A percentile compares a stretch with the other conserved stretches of the same genome.
Conservation (phyloP, 2,113 vertebrate genomes). For the Dicerorhinus sumatrensis region DNA sequence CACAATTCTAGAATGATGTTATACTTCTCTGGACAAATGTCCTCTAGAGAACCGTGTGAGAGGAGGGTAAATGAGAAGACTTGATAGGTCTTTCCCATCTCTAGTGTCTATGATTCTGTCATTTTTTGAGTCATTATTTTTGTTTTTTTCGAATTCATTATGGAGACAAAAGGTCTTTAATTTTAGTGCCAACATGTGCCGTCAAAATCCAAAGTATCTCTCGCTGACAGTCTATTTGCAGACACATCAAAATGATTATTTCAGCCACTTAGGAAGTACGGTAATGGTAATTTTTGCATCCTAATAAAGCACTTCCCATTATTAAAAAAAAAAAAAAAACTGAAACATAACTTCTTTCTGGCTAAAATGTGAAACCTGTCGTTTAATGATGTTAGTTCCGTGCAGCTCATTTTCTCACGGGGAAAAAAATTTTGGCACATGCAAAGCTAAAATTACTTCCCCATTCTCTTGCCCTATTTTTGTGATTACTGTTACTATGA, state of each 20-base stretch:
- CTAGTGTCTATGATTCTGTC: slow-evolving; percentile 45
- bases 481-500: slow-evolving; percentile 32
- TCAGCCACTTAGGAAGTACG: slow-evolving; percentile 1
- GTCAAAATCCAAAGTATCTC: slow-evolving; percentile 58
- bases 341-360: slow-evolving; percentile 44
- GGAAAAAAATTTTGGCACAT: background rate
- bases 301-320: background rate
- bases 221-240: slow-evolving; percentile 60
- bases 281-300: slow-evolving; percentile 37
- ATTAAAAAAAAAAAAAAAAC: background rate
- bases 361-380: background rate
- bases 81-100: slow-evolving; percentile 44
- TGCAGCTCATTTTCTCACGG: background rate
- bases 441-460: background rate
- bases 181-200: slow-evolving; percentile 35
- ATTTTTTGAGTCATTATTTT: slow-evolving; percentile 46
- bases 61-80: slow-evolving; percentile 3
- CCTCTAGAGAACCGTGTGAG: background rate
- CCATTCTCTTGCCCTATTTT: slow-evolving; percentile 49
- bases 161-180: slow-evolving; percentile 50
- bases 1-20: slow-evolving; percentile 38
- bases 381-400: slow-evolving; percentile 16
- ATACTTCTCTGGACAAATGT: background rate
- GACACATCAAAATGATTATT: slow-evolving; percentile 61
- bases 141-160: slow-evolving; percentile 72